Percentiles rank a stretch among this genome's conserved stretches.
Conservation (phyloP, 2,797 vertebrate genomes). For the Brotula barbata region DNA sequence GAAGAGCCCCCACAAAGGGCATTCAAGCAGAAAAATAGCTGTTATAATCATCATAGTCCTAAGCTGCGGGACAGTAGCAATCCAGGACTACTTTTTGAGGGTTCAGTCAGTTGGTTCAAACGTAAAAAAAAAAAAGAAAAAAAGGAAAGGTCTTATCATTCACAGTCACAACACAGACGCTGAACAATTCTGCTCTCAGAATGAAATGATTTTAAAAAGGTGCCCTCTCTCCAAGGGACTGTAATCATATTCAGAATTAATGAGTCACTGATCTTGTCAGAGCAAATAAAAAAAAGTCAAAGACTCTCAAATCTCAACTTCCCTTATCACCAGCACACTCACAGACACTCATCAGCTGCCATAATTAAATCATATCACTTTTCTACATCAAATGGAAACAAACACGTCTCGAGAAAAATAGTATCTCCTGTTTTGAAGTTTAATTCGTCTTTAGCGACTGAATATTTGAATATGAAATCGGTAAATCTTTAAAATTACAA, state of each 20-base stretch:
- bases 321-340: not conserved
- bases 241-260: not conserved
- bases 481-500: too few species aligned
- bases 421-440: not conserved
- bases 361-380: not conserved
- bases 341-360: not conserved
- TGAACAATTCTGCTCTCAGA: not conserved
- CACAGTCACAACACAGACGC: not conserved
- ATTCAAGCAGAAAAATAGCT: slow-evolving; percentile 22
- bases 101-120: not conserved
- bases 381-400: not conserved
- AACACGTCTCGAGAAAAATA: not conserved
- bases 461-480: too few species aligned
- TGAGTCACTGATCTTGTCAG: not conserved
- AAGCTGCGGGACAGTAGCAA: not conserved
- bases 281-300: not conserved
- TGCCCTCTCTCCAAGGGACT: not conserved
- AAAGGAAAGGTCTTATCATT: not conserved
- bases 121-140: not conserved
- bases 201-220: not conserved
- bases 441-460: too few species aligned
- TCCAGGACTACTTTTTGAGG: slow-evolving; percentile 9
- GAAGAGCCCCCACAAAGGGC: slow-evolving; percentile 30
- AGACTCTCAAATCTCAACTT: not conserved
- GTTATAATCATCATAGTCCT: not conserved